phyloP scores from a whole-genome alignment of 2,113 vertebrate genomes.

The Corvus cornix region DNA sequence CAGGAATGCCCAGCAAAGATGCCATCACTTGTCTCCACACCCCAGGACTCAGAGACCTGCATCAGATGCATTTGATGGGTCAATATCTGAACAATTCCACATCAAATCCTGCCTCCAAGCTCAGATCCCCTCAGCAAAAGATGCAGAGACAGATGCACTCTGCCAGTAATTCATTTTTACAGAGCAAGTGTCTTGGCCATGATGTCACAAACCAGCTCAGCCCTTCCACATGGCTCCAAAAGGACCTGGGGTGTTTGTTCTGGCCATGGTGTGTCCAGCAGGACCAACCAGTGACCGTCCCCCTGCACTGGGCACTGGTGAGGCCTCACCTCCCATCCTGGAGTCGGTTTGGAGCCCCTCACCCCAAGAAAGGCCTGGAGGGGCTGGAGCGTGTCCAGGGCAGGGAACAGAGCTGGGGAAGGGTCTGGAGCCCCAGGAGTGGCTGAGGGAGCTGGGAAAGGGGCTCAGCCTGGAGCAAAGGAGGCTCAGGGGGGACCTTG shows the following conservation, averaged over 20 bases:
- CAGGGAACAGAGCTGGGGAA: not conserved
- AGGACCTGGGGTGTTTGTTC: not conserved
- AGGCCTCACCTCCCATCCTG: not conserved
- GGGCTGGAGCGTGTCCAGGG: not conserved
- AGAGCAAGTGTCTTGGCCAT: not conserved
- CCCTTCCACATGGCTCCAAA: not conserved
- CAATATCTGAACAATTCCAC: not conserved
- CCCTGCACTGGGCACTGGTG: not conserved
- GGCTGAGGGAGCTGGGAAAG: not conserved
- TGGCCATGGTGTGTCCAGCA: not conserved
- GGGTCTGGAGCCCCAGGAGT: not conserved
- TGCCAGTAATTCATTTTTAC: not conserved
- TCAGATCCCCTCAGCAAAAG: not conserved
- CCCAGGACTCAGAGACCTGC: not conserved
- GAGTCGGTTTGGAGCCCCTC: not conserved
- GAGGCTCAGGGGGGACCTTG: not conserved
- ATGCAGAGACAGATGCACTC: not conserved
- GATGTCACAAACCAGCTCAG: not conserved
- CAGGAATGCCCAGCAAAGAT: not conserved
- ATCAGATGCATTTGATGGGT: not conserved
- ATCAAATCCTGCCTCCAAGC: not conserved
- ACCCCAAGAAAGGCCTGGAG: not conserved
- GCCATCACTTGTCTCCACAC: not conserved
- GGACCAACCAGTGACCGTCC: not conserved
- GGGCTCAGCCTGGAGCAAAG: not conserved